Conservation (phyloP, 2,113 vertebrate species). For the Dermatemys mawii region DNA sequence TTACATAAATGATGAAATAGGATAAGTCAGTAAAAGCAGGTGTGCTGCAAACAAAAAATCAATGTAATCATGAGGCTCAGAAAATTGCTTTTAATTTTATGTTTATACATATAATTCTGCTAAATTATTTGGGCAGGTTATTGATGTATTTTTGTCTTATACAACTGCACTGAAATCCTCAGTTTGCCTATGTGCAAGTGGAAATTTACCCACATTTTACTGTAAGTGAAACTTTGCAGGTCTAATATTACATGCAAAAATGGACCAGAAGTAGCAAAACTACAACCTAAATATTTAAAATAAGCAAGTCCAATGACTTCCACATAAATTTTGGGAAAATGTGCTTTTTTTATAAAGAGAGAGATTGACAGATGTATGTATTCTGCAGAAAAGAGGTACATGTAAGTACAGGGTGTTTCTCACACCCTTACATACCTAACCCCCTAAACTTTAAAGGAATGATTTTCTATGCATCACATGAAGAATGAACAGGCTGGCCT, state of each 20-base stretch:
- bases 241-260: neutral
- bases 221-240: neutral
- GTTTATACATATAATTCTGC: constrained; percentile 66
- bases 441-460: neutral
- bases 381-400: neutral
- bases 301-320: neutral
- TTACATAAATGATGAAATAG: constrained; percentile 48
- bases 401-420: neutral
- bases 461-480: neutral
- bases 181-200: neutral
- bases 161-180: constrained; percentile 20
- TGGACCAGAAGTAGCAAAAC: neutral
- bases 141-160: constrained; percentile 18
- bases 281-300: neutral
- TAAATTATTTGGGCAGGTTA: constrained; percentile 71
- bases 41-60: constrained; percentile 71
- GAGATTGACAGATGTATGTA: neutral
- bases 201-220: neutral
- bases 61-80: constrained; percentile 64
- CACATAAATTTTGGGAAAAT: neutral
- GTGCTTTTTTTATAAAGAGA: neutral
- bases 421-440: neutral
- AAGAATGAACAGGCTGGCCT: neutral
- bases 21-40: constrained; percentile 55
- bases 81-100: constrained; percentile 72